Conservation (phyloP, 2,797 vertebrate genomes). For the Myioborus miniatus region DNA sequence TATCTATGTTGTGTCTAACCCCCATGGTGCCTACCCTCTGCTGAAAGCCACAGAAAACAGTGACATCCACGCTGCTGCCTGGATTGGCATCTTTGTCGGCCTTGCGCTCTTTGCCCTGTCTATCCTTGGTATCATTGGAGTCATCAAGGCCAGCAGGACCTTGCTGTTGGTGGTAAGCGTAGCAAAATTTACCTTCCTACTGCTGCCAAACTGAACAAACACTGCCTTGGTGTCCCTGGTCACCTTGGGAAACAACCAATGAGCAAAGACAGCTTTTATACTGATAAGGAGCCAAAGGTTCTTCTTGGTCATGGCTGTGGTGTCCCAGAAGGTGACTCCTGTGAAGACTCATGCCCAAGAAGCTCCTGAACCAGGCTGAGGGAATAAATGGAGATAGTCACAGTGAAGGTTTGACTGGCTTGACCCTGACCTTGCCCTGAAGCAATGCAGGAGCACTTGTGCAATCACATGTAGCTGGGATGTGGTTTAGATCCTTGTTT, state of each 20-base stretch:
- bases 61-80: constrained; percentile 78
- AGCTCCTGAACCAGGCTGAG: not conserved
- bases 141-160: constrained; percentile 74
- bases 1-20: constrained; percentile 80
- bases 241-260: not conserved
- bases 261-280: not conserved
- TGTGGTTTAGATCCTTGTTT: constrained; percentile 8
- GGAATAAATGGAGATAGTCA: not conserved
- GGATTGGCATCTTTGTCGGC: constrained; percentile 84
- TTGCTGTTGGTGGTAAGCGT: constrained; percentile 78
- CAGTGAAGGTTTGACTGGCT: not conserved
- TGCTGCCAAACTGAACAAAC: not conserved
- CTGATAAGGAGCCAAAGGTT: not conserved
- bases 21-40: constrained; percentile 66
- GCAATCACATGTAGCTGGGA: not conserved
- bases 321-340: not conserved
- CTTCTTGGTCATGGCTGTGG: not conserved
- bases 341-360: not conserved
- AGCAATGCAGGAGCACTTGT: not conserved
- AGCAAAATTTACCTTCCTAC: not conserved
- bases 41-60: constrained; percentile 75
- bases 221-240: not conserved
- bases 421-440: not conserved
- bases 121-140: constrained; percentile 75
- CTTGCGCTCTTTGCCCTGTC: constrained; percentile 79